Percentiles rank a stretch among this genome's conserved stretches.
These are phyloP conservation scores for Bombus sibiricus DNA, from an alignment of 1,140 invertebrate species.

Conservation along the genomic window DNA sequence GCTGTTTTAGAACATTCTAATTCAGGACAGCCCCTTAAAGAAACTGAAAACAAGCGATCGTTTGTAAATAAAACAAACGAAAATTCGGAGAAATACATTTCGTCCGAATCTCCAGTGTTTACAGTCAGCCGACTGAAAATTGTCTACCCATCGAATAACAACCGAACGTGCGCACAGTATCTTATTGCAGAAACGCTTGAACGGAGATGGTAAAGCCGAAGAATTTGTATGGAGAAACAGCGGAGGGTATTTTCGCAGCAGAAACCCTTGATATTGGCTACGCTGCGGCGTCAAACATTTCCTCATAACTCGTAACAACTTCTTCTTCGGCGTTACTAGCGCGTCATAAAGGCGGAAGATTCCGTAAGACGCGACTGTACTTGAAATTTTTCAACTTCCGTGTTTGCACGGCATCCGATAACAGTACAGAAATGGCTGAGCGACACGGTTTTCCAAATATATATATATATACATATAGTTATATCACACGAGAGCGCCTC, in stretches of 20 bases:
- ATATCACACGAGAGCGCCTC: not conserved
- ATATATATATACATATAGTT: too few relatives aligned
- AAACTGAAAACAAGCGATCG: too few relatives aligned
- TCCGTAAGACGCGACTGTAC: not conserved
- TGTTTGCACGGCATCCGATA: not conserved
- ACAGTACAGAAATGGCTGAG: not conserved
- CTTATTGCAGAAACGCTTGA: not conserved
- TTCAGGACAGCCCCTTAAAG: too few relatives aligned
- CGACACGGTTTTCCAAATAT: not conserved
- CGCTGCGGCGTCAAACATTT: not conserved
- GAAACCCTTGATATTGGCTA: not conserved
- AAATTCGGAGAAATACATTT: too few relatives aligned
- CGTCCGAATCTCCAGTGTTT: too few relatives aligned
- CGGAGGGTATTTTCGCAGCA: not conserved
- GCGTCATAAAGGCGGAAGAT: not conserved
- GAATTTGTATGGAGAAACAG: too few relatives aligned
- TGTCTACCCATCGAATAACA: not conserved
- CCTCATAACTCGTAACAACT: not conserved
- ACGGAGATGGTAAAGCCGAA: too few relatives aligned
- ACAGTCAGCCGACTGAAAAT: too few relatives aligned
- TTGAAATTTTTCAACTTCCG: not conserved
- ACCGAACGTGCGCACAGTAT: not conserved
- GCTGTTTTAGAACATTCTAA: too few relatives aligned
- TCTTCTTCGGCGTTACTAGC: not conserved
- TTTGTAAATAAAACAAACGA: too few relatives aligned